Evolutionary conservation across 2,797 vertebrate genomes (phyloP).

Genomic region (Neosilurus mollespiculum): DNA sequence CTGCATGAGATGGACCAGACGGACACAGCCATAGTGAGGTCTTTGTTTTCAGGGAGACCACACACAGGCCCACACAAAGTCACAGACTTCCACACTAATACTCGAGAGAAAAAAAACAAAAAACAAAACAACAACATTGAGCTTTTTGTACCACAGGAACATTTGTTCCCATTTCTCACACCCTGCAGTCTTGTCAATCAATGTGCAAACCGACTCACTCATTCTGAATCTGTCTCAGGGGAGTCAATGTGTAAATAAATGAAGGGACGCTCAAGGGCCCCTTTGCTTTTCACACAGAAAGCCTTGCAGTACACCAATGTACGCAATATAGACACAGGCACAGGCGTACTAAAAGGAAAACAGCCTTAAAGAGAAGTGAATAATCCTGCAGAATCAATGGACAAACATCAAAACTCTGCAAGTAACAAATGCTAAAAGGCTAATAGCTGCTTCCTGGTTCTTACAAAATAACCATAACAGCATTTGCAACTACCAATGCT

Average conservation of each 20-base stretch:
- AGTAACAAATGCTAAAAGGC: not conserved
- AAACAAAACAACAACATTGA: not conserved
- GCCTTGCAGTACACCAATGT: not conserved
- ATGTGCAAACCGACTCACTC: constrained; percentile 7
- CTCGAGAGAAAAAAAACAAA: not conserved
- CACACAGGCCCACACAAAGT: constrained; percentile 13
- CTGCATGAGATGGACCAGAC: not conserved
- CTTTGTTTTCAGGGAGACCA: constrained; percentile 20
- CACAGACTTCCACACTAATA: not conserved
- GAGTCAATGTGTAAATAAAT: constrained; percentile 31
- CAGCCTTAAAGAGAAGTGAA: not conserved
- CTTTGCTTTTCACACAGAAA: constrained; percentile 18
- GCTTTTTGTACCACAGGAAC: constrained; percentile 7
- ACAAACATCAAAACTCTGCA: not conserved
- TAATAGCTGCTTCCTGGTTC: not conserved
- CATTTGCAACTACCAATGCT: not conserved
- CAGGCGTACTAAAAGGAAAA: constrained; percentile 16
- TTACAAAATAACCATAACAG: not conserved
- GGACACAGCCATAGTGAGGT: not conserved
- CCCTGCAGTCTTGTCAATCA: constrained; percentile 29
- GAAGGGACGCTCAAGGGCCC: constrained; percentile 4
- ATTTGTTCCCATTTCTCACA: constrained; percentile 30
- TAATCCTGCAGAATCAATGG: not conserved
- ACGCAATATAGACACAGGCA: not conserved
- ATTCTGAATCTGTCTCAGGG: constrained; percentile 19